Evolutionary conservation across 2,797 vertebrate species (phyloP).

Genomic region (Botia almorhae): DNA sequence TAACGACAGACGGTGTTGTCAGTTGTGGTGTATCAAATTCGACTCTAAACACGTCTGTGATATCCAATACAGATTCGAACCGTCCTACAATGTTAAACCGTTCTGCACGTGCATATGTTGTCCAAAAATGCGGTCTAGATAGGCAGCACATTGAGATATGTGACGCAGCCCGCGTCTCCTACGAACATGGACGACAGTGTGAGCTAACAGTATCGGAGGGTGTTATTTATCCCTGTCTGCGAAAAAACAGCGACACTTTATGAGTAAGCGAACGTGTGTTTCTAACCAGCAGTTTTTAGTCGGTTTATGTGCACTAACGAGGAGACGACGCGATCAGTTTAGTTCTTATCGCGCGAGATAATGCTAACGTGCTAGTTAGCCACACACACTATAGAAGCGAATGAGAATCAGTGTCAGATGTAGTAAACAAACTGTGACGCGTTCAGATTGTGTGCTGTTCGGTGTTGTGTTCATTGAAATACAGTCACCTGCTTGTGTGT

Average conservation of each 20-base stretch:
- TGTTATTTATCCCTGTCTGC: not conserved
- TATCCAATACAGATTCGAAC: not conserved
- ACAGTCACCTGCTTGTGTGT: no score
- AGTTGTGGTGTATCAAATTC: not conserved
- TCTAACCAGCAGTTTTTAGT: not conserved
- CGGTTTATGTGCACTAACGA: not conserved
- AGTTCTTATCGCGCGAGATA: not conserved
- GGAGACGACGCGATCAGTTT: not conserved
- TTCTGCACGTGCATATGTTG: no score
- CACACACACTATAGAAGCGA: constrained; percentile 16
- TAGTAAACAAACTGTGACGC: not conserved
- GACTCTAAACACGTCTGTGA: not conserved
- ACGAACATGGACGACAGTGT: not conserved
- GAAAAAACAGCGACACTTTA: constrained; percentile 33
- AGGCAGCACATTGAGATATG: not conserved
- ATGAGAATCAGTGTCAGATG: not conserved
- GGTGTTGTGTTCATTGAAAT: no score
- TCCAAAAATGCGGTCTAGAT: not conserved
- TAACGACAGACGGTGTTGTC: no score
- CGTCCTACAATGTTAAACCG: not conserved
- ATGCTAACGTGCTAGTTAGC: constrained; percentile 34
- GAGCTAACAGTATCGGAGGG: constrained; percentile 9
- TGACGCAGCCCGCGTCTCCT: constrained; percentile 1
- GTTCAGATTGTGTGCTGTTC: no score
- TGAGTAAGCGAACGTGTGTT: constrained; percentile 46